These are phyloP conservation scores for Petrosia ficiformis DNA, from an alignment of 37 sponge, comb jelly and placozoan species.

Conservation along the genomic window DNA sequence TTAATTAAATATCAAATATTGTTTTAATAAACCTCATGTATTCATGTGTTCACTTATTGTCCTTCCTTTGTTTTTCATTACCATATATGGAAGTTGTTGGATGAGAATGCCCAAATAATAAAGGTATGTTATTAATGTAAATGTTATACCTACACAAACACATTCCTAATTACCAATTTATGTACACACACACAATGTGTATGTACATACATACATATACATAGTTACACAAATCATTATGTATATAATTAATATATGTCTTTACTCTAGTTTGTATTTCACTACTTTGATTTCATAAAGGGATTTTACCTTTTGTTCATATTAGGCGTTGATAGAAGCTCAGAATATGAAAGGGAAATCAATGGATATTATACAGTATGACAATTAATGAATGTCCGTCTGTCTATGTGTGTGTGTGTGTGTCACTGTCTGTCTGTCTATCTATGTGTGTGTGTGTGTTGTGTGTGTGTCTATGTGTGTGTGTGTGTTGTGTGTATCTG, in stretches of 20 bases:
- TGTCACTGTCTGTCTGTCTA: no score
- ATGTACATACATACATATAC: background rate
- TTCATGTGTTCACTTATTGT: no score
- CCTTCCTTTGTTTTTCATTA: background rate
- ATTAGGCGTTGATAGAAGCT: constrained; percentile 55
- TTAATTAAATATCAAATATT: background rate
- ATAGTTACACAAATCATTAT: background rate
- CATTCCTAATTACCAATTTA: background rate
- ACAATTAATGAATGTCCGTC: background rate
- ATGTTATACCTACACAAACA: background rate
- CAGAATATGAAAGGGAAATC: constrained; percentile 66
- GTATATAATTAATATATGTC: background rate
- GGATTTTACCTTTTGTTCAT: background rate
- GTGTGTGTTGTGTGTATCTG: no score
- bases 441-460: no score
- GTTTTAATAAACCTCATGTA: background rate
- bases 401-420: no score
- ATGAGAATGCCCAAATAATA: constrained; percentile 75
- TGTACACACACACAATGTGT: no score
- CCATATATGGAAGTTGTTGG: constrained; percentile 46
- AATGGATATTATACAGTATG: constrained; percentile 69
- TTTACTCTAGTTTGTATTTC: constrained; percentile 6
- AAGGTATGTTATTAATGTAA: constrained; percentile 19
- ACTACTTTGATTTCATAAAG: background rate
- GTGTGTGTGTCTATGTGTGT: no score